Base-by-base conservation (phyloP, 2,797 vertebrate species). In the Bucorvus abyssinicus region DNA sequence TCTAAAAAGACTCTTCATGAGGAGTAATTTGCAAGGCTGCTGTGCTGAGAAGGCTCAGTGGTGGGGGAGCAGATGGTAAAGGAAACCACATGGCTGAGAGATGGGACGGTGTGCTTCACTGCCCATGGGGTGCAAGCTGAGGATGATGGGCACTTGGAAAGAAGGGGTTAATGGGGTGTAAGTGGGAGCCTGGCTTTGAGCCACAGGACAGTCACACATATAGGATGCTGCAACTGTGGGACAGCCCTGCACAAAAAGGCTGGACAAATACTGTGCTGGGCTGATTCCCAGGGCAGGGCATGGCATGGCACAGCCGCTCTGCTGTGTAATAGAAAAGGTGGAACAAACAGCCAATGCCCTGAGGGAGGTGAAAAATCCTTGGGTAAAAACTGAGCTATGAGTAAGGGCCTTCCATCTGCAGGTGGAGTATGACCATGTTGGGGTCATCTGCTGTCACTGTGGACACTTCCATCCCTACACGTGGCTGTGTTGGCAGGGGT, bases 11-110 rank as follows among this genome's bases (percentile, higher is more conserved):
- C 18, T 13, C 9, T 38, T 73, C 2, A 9, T 6, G 32, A 68
- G 44, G 44, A 68, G 44, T 32, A 74, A 49, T 18, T 64, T 34
- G 7, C 1, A 2, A 68, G 34, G 13, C 44, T 7, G 6, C 57
- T 4, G 5, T 0, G 0, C 27, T 63, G 53, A 14, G 30, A 71
- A 45, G 44, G 5, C 12, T 15, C 1, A 4, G 15, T 8, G 6
- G 5, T 2, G 42, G 10, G 29, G 24, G 47, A 57, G 57, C 50
- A 45, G 27, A 21, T 5, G 23, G 49, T 0, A 0, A 34, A 20
- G 27, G 20, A 23, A 23, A 79, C 1, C 3, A 18, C 57, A 22
- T 0, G 12, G 34, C 34, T 59, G 56, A 75, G 40, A 4, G 7
- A 13, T 18, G 50, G 16, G 36, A 50, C 18, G 14, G 20, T 30